These are phyloP conservation scores for Neosalanx taihuensis DNA, from an alignment of 2,797 vertebrate genomes.

Conservation along the genomic window DNA sequence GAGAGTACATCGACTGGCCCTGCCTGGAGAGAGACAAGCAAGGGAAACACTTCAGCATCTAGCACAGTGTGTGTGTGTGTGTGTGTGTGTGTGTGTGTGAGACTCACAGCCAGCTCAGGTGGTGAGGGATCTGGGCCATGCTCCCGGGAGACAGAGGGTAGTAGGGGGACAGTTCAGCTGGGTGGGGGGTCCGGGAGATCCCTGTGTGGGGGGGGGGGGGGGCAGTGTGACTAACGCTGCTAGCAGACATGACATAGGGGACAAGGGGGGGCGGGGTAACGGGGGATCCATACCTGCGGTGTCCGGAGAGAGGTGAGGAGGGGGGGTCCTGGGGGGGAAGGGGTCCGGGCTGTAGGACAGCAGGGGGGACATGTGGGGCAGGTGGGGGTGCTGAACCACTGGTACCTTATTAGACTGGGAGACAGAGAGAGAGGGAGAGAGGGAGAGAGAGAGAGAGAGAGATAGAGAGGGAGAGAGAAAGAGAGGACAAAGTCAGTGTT, in stretches of 20 bases:
- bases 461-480: neutral
- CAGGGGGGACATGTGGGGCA: constrained; percentile 86
- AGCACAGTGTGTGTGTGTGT: neutral
- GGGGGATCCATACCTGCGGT: constrained; percentile 66
- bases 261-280: neutral
- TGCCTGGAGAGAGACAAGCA: constrained; percentile 63
- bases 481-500: neutral
- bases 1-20: constrained; percentile 86
- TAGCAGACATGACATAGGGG: neutral
- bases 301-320: constrained; percentile 83
- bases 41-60: neutral
- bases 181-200: constrained; percentile 79
- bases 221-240: neutral
- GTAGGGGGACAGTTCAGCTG: constrained; percentile 79
- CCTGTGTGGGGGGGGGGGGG: constrained; percentile 56
- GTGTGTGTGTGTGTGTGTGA: constrained; percentile 67
- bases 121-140: constrained; percentile 82
- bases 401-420: constrained; percentile 83
- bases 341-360: constrained; percentile 90
- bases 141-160: constrained; percentile 85
- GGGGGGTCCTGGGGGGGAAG: constrained; percentile 81
- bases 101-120: constrained; percentile 83
- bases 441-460: neutral
- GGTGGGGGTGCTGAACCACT: constrained; percentile 82
- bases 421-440: constrained; percentile 19